Evolutionary conservation across 2,797 vertebrate species (phyloP), one percentile per base, ranked within the genome.

Genomic region (Eptatretus atami): DNA sequence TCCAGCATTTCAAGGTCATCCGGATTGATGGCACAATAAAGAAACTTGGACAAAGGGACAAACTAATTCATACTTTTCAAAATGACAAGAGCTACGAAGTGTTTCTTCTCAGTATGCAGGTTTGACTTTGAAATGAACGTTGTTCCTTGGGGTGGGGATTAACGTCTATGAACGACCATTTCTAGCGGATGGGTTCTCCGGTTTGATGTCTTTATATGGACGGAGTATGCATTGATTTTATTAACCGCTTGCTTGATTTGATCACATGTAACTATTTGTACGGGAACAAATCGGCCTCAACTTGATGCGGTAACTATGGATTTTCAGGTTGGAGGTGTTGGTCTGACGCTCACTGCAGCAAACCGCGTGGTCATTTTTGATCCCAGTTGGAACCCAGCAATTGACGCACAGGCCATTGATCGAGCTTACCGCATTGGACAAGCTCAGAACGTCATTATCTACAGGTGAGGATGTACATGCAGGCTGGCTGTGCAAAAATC

Each of bases 371-470:
- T 95, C 67, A 85, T 95, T 71, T 87, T 83, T 63, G 88, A 96
- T 63, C 86, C 87, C 24, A 95, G 87, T 73, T 96, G 88, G 88
- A 96, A 95, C 68, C 87, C 87, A 0, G 86, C 86, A 0, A 90
- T 83, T 0, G 90, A 96, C 1, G 83, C 86, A 13, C 88, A 93
- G 71, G 88, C 88, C 2, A 87, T 93, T 1, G 87, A 94, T 71
- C 70, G 88, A 64, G 84, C 79, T 1, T 90, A 94, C 63, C 77
- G 87, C 67, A 93, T 93, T 1, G 87, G 87, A 13, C 90, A 96
- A 65, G 85, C 75, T 0, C 74, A 82, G 63, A 84, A 94, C 0
- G 84, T 94, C 0, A 70, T 94, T 6, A 80, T 95, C 68, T 96
- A 94, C 66, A n/a, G 57, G 57, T 61, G 25, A 44, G 31, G 31